Percentiles rank a stretch among this genome's conserved stretches.
Conservation (phyloP, 2,797 vertebrate genomes). For the Scolopax rusticola region DNA sequence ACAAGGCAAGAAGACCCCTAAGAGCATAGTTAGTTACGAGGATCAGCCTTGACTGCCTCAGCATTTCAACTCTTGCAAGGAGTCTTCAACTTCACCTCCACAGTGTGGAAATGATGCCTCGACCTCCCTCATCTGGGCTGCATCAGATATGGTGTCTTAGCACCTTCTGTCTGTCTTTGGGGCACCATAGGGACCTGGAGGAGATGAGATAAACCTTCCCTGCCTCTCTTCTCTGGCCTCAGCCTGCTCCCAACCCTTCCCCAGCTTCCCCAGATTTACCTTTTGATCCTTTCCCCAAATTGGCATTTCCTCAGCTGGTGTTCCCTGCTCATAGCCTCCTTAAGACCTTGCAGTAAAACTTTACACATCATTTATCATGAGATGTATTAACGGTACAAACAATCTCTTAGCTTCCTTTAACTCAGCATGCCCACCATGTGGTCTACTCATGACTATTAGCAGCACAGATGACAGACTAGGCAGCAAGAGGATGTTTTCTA, state of each 20-base stretch:
- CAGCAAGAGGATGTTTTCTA: slow-evolving; percentile 33
- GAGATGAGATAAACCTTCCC: not conserved
- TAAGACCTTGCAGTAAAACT: slow-evolving; percentile 34
- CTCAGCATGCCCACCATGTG: slow-evolving; percentile 64
- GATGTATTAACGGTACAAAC: slow-evolving; percentile 63
- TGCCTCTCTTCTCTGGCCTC: not conserved
- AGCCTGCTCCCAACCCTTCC: not conserved
- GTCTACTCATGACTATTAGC: slow-evolving; percentile 48
- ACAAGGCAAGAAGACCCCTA: not conserved
- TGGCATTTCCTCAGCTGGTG: not conserved
- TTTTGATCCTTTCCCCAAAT: not conserved
- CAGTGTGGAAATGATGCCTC: not conserved
- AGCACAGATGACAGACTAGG: slow-evolving; percentile 57
- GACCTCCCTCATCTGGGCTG: not conserved
- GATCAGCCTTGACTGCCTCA: not conserved
- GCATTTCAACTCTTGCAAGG: not conserved
- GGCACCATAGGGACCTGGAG: not conserved
- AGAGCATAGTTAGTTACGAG: not conserved
- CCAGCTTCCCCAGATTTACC: not conserved
- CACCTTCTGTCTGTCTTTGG: not conserved
- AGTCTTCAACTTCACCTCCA: not conserved
- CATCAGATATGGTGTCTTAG: not conserved
- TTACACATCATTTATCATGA: slow-evolving; percentile 64
- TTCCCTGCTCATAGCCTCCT: slow-evolving; percentile 21
- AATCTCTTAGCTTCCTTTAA: slow-evolving; percentile 64